A percentile compares a stretch with the other conserved stretches of the same genome.
Evolutionary conservation across 2,113 vertebrate genomes (phyloP).

Genomic region (Brachyhypopomus occidentalis): DNA sequence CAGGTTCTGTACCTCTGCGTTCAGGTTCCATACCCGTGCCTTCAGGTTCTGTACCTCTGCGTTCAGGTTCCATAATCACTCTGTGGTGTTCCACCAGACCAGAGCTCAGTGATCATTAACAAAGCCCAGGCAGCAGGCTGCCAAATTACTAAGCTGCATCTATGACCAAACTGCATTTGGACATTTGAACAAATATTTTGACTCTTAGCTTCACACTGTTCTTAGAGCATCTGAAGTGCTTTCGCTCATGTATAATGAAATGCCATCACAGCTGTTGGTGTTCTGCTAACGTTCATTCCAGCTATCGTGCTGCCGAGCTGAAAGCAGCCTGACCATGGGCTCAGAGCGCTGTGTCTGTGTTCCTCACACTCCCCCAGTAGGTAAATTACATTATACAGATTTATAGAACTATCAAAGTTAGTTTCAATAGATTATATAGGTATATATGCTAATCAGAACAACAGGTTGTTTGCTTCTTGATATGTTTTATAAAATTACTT

Average conservation of each 20-base stretch:
- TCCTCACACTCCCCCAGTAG: neutral
- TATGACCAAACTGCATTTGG: constrained; percentile 13
- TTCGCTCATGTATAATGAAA: constrained; percentile 3
- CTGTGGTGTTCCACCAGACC: constrained; percentile 19
- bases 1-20: constrained; percentile 32
- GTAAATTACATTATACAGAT: neutral
- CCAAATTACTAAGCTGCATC: constrained; percentile 30
- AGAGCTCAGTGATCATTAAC: constrained; percentile 6
- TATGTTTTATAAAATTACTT: too few species aligned
- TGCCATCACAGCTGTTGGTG: neutral
- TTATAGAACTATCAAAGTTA: neutral
- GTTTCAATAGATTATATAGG: neutral
- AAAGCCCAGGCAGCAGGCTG: constrained; percentile 24
- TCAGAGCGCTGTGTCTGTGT: neutral
- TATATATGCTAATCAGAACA: neutral
- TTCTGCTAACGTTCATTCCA: neutral
- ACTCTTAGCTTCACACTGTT: constrained; percentile 20
- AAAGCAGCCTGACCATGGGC: too few species aligned
- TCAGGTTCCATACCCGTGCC: too few species aligned
- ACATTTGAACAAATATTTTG: constrained; percentile 37
- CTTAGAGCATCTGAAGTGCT: constrained; percentile 24
- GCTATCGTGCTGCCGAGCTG: neutral
- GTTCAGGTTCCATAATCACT: constrained; percentile 11
- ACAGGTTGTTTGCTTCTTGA: neutral
- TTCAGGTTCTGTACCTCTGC: too few species aligned